phyloP scores from a whole-genome alignment of 2,797 vertebrate species.

The Arctocebus calabarensis region DNA sequence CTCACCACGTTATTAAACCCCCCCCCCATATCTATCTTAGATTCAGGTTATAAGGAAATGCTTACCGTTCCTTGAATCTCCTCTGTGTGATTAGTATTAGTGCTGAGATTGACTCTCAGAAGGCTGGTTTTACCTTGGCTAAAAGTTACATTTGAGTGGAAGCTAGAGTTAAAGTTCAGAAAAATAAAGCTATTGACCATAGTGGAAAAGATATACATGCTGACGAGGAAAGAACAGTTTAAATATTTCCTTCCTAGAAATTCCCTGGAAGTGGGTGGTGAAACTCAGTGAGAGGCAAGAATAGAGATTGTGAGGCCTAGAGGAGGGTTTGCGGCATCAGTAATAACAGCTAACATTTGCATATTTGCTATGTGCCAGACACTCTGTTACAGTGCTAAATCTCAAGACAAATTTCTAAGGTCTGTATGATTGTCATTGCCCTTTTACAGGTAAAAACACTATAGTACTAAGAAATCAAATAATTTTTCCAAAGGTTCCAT shows the following conservation, averaged over 20 bases:
- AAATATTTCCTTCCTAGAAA: conserved; percentile 38
- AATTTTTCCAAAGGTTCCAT: neutral
- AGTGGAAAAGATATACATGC: neutral
- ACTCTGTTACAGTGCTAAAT: neutral
- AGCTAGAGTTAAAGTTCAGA: conserved; percentile 18
- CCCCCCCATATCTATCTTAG: neutral
- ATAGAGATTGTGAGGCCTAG: neutral
- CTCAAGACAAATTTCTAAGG: neutral
- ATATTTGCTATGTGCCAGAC: neutral
- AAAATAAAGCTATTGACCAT: conserved; percentile 32
- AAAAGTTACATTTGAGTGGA: neutral
- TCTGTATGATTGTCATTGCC: neutral
- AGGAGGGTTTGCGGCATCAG: neutral
- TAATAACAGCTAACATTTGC: neutral
- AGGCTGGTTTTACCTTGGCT: neutral
- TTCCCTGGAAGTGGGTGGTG: neutral
- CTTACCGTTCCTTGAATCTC: neutral
- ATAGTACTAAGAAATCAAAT: neutral
- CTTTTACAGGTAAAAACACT: neutral
- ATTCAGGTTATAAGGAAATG: neutral
- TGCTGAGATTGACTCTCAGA: neutral
- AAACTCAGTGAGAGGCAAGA: neutral
- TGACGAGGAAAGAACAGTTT: neutral
- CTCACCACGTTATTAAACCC: neutral
- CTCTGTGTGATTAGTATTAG: neutral